A percentile compares a stretch with the other conserved stretches of the same genome.
Evolutionary conservation across 2,888 invertebrate species (phyloP).

Genomic region (Cerastis leucographa): DNA sequence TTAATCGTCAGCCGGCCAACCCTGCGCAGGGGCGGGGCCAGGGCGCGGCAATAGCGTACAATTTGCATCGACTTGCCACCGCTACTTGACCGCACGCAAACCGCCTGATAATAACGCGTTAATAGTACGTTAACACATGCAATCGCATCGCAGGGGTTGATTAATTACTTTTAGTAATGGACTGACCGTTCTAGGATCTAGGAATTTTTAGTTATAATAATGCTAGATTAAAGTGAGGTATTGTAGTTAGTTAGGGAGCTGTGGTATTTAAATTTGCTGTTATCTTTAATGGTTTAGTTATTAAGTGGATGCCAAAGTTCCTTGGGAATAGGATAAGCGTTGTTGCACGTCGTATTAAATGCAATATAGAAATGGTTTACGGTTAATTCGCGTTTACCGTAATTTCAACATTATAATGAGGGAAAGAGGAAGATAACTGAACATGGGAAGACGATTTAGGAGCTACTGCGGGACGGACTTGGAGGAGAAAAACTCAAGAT

Average conservation of each 20-base stretch:
- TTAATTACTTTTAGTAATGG: slow-evolving; percentile 64
- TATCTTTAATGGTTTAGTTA: slow-evolving; percentile 41
- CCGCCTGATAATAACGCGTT: slow-evolving; percentile 62
- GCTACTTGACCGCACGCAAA: slow-evolving; percentile 68
- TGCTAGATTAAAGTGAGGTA: slow-evolving; percentile 27
- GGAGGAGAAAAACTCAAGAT: not conserved
- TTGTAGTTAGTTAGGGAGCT: slow-evolving; percentile 13
- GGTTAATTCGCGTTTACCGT: too few species aligned
- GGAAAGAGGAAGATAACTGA: not conserved
- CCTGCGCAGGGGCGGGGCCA: slow-evolving; percentile 64
- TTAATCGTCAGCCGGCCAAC: slow-evolving; percentile 65
- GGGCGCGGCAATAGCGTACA: slow-evolving; percentile 69
- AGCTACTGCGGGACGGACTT: not conserved
- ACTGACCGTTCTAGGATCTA: slow-evolving; percentile 45
- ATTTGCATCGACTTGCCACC: slow-evolving; percentile 68
- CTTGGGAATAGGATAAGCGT: slow-evolving; percentile 24
- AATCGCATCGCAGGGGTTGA: slow-evolving; percentile 66
- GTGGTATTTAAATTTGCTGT: slow-evolving; percentile 43
- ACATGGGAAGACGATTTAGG: not conserved
- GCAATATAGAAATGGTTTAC: not conserved
- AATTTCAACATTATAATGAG: not conserved
- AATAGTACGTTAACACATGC: slow-evolving; percentile 71
- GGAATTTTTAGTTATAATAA: slow-evolving; percentile 54
- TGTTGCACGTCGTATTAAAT: slow-evolving; percentile 17
- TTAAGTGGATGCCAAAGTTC: slow-evolving; percentile 12